Percentiles rank a stretch among this genome's conserved stretches.
phyloP scores from a whole-genome alignment of 1,140 invertebrate genomes.

The Papilio machaon region DNA sequence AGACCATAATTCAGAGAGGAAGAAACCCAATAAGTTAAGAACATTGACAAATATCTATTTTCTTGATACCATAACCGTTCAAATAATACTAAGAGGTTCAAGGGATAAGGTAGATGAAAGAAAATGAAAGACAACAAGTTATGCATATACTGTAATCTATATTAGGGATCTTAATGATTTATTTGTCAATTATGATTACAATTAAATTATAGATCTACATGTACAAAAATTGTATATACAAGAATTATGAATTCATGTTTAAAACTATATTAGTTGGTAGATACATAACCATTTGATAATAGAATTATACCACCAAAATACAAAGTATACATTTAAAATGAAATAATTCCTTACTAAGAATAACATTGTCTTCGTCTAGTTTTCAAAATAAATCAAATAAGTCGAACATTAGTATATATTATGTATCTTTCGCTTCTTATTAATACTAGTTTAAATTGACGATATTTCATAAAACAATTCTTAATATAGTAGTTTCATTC shows the following conservation, averaged over 20 bases:
- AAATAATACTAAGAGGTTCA: not conserved
- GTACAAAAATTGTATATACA: constrained; percentile 75
- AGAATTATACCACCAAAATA: constrained; percentile 44
- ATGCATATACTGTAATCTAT: constrained; percentile 62
- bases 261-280: constrained; percentile 52
- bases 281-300: constrained; percentile 42
- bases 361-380: not conserved
- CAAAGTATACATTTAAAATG: constrained; percentile 7
- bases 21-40: too few relatives aligned
- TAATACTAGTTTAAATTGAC: constrained; percentile 40
- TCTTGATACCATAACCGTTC: too few relatives aligned
- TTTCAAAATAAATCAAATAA: not conserved
- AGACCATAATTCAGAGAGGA: not conserved
- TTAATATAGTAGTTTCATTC: constrained; percentile 30
- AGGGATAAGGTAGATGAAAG: constrained; percentile 14
- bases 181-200: constrained; percentile 69
- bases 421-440: constrained; percentile 24
- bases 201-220: constrained; percentile 74
- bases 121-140: constrained; percentile 35
- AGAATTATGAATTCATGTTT: constrained; percentile 63
- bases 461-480: constrained; percentile 38
- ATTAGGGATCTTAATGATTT: constrained; percentile 71
- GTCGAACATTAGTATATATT: not conserved
- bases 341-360: not conserved
- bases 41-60: too few relatives aligned